Conservation (phyloP, 2,797 vertebrate genomes). For the Brachyrhaphis roseni region DNA sequence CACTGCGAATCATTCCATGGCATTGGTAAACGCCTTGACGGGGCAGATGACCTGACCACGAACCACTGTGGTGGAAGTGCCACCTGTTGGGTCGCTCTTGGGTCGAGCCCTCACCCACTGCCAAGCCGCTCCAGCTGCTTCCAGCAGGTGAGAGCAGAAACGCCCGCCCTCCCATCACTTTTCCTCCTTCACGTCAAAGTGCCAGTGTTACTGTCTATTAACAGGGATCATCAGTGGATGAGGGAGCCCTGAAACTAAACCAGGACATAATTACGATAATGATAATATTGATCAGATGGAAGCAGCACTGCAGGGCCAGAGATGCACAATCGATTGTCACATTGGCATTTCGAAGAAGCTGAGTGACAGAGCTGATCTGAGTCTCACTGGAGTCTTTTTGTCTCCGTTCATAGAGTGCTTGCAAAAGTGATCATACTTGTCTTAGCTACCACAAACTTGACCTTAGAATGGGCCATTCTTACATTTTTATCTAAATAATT, state of each 20-base stretch:
- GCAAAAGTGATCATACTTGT: not conserved
- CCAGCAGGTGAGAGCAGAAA: constrained; percentile 45
- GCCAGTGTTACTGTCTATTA: constrained; percentile 71
- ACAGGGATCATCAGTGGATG: constrained; percentile 73
- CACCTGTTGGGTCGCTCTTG: constrained; percentile 55
- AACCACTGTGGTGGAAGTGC: constrained; percentile 69
- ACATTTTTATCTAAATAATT: not conserved
- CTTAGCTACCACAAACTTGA: not conserved
- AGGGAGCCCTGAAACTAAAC: constrained; percentile 56
- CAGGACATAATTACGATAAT: constrained; percentile 78
- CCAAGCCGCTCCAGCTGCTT: constrained; percentile 70
- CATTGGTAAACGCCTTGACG: constrained; percentile 64
- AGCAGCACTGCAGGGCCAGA: constrained; percentile 64
- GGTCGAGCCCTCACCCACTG: constrained; percentile 62
- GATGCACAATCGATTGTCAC: constrained; percentile 77
- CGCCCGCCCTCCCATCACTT: not conserved
- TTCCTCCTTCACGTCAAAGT: constrained; percentile 55
- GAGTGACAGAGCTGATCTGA: constrained; percentile 77
- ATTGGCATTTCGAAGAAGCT: constrained; percentile 76
- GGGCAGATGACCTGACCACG: constrained; percentile 72
- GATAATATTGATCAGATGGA: constrained; percentile 78
- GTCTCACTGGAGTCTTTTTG: constrained; percentile 40
- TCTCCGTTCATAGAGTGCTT: not conserved
- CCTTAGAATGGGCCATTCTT: not conserved
- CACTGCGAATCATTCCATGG: constrained; percentile 41